A percentile compares a stretch with the other conserved stretches of the same genome.
phyloP scores from a whole-genome alignment of 2,888 invertebrate species.

The Plagiodera versicolora region DNA sequence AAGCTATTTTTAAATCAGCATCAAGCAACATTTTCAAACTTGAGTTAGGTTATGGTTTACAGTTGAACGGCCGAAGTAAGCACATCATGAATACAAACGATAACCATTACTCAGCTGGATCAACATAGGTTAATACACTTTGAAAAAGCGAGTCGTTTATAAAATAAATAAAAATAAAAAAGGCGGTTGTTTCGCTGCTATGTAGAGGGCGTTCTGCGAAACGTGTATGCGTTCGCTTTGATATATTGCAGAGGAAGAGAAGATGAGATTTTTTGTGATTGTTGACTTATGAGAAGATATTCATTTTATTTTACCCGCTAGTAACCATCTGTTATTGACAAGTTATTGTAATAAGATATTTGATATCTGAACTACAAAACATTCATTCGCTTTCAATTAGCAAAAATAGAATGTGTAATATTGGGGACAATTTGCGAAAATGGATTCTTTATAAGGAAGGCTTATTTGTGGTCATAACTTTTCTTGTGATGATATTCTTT shows the following conservation, averaged over 20 bases:
- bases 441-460: no score
- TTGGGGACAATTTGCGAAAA: no score
- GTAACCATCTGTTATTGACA: constrained; percentile 13
- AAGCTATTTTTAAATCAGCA: constrained; percentile 53
- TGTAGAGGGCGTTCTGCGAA: constrained; percentile 45
- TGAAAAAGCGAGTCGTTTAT: constrained; percentile 53
- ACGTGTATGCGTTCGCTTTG: constrained; percentile 38
- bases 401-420: no score
- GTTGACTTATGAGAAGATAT: constrained; percentile 22
- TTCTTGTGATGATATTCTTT: no score
- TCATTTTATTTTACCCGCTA: constrained; percentile 17
- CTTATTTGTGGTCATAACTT: no score
- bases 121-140: constrained; percentile 54
- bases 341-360: constrained; percentile 20
- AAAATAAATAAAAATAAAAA: constrained; percentile 51
- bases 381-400: no score
- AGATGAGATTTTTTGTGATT: constrained; percentile 22
- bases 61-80: constrained; percentile 38
- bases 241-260: constrained; percentile 34
- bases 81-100: constrained; percentile 29
- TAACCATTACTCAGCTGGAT: constrained; percentile 36
- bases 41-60: constrained; percentile 55
- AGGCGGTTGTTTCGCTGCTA: constrained; percentile 42
- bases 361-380: no score
- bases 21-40: constrained; percentile 53